Base-by-base conservation (phyloP, 2,888 invertebrate species). In the Cantharis lateralis region DNA sequence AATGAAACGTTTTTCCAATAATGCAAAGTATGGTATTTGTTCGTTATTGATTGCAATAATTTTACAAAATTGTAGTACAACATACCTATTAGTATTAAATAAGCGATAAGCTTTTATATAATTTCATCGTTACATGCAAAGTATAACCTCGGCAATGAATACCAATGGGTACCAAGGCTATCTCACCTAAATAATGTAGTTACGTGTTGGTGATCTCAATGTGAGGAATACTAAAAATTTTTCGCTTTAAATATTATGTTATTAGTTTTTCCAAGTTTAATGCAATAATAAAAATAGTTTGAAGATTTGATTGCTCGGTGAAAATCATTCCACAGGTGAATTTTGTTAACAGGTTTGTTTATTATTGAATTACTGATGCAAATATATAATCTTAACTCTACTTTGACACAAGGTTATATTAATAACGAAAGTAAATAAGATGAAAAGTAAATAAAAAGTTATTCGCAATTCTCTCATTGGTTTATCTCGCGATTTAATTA, bases 121-220 rank as follows among this genome's bases (percentile, higher is more conserved):
- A 66, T 66, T 66, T 13, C 16, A 66, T 66, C 20, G 24, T 66
- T 66, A 66, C 64, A 66, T 66, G 64, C 64, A 66, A 66, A 66
- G 64, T 66, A n/a, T 66, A 66, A 66, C 77, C 77, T 77, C 77
- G 77, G 68, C 77, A 74, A 62, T 77, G 77, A 77, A 61, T 62
- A 77, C 71, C 74, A 63, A 74, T 74, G 71, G 68, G 77, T 68
- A 74, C 77, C 64, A 77, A 77, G 71, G 77, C 68, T 77, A 68
- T 48, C 18, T 69, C 70, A 74, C 74, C 64, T 77, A 73, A 74
- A 70, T 73, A 70, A 61, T 62, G 64, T 66, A 66, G 64, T 66
- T 66, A 63, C 64, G 64, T 66, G 64, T 66, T 20, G 64, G 64
- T 66, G 64, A 66, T 66, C n/a, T 15, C 24, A 15, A n/a, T 66